A percentile compares a stretch with the other conserved stretches of the same genome.
These are phyloP conservation scores for Lophius americanus DNA, from an alignment of 2,797 vertebrate species.

Conservation along the genomic window DNA sequence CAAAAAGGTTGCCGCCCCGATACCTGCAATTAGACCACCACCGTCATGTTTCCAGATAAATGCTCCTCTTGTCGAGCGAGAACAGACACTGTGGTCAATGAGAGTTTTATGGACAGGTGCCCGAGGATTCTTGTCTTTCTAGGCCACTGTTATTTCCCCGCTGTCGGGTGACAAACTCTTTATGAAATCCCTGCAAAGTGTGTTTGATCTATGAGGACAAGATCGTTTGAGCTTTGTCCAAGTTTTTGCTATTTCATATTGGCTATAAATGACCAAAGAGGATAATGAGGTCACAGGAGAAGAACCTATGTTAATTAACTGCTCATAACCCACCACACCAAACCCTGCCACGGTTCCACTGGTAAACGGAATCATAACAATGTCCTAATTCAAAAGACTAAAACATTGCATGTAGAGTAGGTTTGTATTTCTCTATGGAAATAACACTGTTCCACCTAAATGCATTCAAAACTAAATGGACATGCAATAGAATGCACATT, in stretches of 20 bases:
- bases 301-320: slow-evolving; percentile 21
- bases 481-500: too few species aligned
- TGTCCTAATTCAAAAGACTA: too few species aligned
- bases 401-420: too few species aligned
- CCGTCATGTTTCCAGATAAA: slow-evolving; percentile 32
- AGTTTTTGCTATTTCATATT: slow-evolving; percentile 26
- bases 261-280: slow-evolving; percentile 27
- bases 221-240: slow-evolving; percentile 31
- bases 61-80: neutral
- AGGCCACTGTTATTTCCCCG: neutral
- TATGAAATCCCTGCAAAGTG: slow-evolving; percentile 24
- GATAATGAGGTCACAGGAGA: slow-evolving; percentile 36
- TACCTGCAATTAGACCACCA: slow-evolving; percentile 32
- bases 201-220: slow-evolving; percentile 29
- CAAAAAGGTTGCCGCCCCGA: too few species aligned
- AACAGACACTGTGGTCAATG: neutral
- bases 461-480: too few species aligned
- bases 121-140: slow-evolving; percentile 8
- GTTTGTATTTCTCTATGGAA: too few species aligned
- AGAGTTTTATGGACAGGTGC: slow-evolving; percentile 23
- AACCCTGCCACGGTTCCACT: neutral
- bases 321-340: slow-evolving; percentile 4
- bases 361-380: too few species aligned
- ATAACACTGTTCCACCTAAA: too few species aligned
- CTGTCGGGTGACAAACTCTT: neutral